Percentiles rank a stretch among this genome's conserved stretches.
Evolutionary conservation across 2,113 vertebrate species (phyloP).

Genomic region (Neolamprologus sp.): DNA sequence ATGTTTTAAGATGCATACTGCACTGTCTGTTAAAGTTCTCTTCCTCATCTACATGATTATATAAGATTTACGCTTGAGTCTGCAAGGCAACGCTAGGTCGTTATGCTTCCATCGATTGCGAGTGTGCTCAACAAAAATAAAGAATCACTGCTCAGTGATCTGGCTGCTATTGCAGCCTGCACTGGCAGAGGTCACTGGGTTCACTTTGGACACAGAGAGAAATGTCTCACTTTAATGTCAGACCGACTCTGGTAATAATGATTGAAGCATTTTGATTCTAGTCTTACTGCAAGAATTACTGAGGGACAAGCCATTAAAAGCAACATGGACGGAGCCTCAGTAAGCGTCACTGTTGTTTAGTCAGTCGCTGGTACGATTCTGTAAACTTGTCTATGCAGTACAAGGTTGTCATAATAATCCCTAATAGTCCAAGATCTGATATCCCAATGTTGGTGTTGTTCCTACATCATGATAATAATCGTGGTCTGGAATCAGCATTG

Average conservation of each 20-base stretch:
- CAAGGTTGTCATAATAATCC: not conserved
- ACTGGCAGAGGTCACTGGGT: slow-evolving; percentile 35
- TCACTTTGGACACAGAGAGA: slow-evolving; percentile 11
- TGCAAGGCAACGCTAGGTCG: slow-evolving; percentile 1
- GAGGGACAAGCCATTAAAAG: not conserved
- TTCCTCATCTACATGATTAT: slow-evolving; percentile 14
- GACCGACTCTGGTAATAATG: not conserved
- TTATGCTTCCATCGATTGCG: slow-evolving; percentile 10
- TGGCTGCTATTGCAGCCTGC: slow-evolving; percentile 9
- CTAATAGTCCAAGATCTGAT: not conserved
- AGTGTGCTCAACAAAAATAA: not conserved
- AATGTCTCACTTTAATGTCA: slow-evolving; percentile 10
- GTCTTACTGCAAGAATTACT: not conserved
- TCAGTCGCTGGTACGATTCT: not conserved
- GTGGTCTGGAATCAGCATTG: not conserved
- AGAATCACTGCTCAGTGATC: slow-evolving; percentile 5
- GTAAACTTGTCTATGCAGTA: not conserved
- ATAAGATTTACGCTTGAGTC: slow-evolving; percentile 13
- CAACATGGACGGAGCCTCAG: not conserved
- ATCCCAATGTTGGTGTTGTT: not conserved
- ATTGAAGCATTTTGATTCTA: not conserved
- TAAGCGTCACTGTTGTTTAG: not conserved
- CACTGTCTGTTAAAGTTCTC: not conserved
- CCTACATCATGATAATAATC: not conserved
- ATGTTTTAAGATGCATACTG: not conserved